These are phyloP conservation scores for Bimastos eiseni DNA, from an alignment of 2,888 invertebrate species.

Conservation along the genomic window DNA sequence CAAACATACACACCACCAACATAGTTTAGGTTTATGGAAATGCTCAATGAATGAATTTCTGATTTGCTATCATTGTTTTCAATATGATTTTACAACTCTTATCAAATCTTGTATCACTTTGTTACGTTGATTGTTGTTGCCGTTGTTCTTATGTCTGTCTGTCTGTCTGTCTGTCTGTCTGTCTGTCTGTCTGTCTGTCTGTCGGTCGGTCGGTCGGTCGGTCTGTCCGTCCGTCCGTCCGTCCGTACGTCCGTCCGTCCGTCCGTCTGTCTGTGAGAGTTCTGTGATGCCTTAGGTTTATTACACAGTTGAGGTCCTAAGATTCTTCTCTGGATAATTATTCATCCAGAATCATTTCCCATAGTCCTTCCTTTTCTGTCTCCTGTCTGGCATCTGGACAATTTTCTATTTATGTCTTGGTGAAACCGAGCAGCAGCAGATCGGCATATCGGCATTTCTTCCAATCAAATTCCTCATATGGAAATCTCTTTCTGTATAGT, in stretches of 20 bases:
- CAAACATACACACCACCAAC: no score
- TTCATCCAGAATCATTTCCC: background rate
- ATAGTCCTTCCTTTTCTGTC: background rate
- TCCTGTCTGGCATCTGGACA: background rate
- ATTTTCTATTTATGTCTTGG: background rate
- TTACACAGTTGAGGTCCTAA: background rate
- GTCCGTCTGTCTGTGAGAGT: background rate
- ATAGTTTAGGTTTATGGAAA: no score
- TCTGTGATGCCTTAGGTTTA: background rate
- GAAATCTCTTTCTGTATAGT: background rate
- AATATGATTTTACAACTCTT: no score
- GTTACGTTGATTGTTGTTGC: no score
- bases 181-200: background rate
- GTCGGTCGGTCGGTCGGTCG: no score
- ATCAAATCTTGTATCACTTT: no score
- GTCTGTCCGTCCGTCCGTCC: background rate
- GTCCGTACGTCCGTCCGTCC: no score
- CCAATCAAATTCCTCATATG: background rate
- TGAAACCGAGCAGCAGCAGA: background rate
- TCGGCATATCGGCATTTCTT: background rate
- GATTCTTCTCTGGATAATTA: background rate
- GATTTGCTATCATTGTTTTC: no score
- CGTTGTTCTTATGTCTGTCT: constrained; percentile 33
- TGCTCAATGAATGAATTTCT: no score
- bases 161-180: no score